Percentiles rank a stretch among this genome's conserved stretches.
phyloP scores from a whole-genome alignment of 2,113 vertebrate genomes.

The Eptesicus fuscus region DNA sequence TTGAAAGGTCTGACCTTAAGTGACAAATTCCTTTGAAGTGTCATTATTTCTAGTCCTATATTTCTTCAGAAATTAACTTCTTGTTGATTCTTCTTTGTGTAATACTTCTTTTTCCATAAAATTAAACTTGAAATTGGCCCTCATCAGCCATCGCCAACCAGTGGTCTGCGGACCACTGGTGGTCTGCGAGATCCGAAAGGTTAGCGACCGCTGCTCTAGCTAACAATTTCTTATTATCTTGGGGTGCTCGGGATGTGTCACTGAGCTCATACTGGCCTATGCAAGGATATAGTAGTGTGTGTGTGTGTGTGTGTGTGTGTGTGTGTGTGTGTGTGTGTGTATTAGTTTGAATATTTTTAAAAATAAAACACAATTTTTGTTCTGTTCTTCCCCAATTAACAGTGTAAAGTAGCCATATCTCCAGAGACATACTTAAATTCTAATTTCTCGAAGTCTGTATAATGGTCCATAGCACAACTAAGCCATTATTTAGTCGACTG shows the following conservation, averaged over 20 bases:
- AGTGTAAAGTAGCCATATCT: background rate
- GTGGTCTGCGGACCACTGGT: too few species aligned
- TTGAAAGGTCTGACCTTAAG: background rate
- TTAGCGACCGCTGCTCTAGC: background rate
- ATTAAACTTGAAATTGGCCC: conserved; percentile 23
- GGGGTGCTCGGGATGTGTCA: background rate
- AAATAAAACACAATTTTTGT: background rate
- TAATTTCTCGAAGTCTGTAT: conserved; percentile 25
- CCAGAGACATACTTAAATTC: conserved; percentile 15
- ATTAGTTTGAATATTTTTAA: background rate
- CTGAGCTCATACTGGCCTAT: background rate
- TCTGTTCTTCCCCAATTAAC: background rate
- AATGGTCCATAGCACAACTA: background rate
- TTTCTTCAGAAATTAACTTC: conserved; percentile 8
- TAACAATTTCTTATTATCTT: background rate
- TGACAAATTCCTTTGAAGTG: background rate
- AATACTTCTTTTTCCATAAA: background rate
- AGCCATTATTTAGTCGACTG: background rate
- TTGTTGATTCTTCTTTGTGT: conserved; percentile 1
- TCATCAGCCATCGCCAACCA: background rate
- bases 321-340: background rate
- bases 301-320: background rate
- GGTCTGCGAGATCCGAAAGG: too few species aligned
- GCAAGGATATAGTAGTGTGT: background rate
- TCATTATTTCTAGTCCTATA: background rate